Base-by-base conservation (phyloP, 2,797 vertebrate genomes). In the Pseudochromis fuscus region DNA sequence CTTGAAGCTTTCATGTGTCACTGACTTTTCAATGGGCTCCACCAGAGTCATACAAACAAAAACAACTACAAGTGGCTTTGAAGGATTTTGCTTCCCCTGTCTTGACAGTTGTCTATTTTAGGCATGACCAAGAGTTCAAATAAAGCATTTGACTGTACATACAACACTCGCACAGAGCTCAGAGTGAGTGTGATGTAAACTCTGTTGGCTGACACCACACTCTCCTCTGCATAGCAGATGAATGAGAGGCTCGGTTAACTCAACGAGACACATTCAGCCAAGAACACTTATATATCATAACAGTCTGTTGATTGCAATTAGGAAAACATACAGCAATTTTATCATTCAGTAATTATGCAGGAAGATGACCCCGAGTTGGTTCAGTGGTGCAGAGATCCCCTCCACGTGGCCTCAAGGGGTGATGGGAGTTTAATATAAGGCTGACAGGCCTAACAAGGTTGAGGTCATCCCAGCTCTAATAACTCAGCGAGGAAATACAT, bases 391-490 rank as follows among this genome's bases (percentile, higher is more conserved):
- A 70, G 49, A 38, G 46, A 78, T 85, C 73, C 77, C 75, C 61
- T 79, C 62, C 73, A 35, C 51, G 23, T 81, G 84, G 85, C 86
- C 81, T 86, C 79, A 59, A 72, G 74, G 77, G 78, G 79, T 82
- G 86, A 89, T 81, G 65, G 84, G 78, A 84, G 83, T 89, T 90
- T 91, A 91, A 93, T 91, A 91, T 89, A 88, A 90, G 71, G 77
- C 86, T 92, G 92, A 92, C 90, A 93, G 84, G 72, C 50, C 85
- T 94, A 93, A 94, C 87, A 82, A 92, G 89, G 67, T 77, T 93
- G 94, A 94, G 89, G 87, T 94, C 92, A 94, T 76, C 58, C 56
- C 50, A 35, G 78, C 85, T 90, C 84, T 91, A 92, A 93, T 93
- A 92, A 91, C 89, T 82, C 85, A 89, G 86, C 52, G 82, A 94